These are phyloP conservation scores for Euglossa dilemma DNA, from an alignment of 1,140 invertebrate species.

Conservation along the genomic window DNA sequence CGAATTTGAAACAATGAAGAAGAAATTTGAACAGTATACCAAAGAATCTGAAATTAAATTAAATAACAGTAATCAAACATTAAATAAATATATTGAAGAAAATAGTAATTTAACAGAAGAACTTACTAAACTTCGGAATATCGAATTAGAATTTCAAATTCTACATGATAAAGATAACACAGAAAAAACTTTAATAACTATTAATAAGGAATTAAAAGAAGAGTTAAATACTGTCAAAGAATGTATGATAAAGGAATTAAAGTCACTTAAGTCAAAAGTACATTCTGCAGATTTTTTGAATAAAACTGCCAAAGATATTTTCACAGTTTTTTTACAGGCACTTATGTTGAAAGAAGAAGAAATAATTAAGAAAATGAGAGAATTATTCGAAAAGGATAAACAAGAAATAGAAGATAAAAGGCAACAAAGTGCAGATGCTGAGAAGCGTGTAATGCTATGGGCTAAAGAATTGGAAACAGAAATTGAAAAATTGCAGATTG, in stretches of 20 bases:
- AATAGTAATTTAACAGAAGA: constrained; percentile 68
- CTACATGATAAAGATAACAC: constrained; percentile 27
- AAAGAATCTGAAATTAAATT: constrained; percentile 61
- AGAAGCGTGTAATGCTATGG: constrained; percentile 68
- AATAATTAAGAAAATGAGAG: constrained; percentile 66
- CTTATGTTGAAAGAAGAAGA: constrained; percentile 75
- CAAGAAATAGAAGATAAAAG: constrained; percentile 69
- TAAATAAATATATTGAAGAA: constrained; percentile 57
- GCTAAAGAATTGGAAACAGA: constrained; percentile 72
- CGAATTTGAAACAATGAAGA: constrained; percentile 3
- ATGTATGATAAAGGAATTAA: constrained; percentile 75
- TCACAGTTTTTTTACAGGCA: constrained; percentile 66
- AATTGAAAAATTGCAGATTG: constrained; percentile 72
- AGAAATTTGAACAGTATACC: constrained; percentile 38
- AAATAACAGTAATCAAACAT: constrained; percentile 43
- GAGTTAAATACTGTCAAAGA: constrained; percentile 64
- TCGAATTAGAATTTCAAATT: constrained; percentile 35
- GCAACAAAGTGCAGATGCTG: constrained; percentile 65
- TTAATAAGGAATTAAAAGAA: constrained; percentile 56
- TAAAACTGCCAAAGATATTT: constrained; percentile 67
- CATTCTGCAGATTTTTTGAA: constrained; percentile 44
- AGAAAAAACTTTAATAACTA: constrained; percentile 25
- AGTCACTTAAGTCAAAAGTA: constrained; percentile 53
- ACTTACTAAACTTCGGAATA: constrained; percentile 57
- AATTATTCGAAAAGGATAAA: constrained; percentile 56